Conservation (phyloP, 1,140 invertebrate species). For the Danaus melanippus region DNA sequence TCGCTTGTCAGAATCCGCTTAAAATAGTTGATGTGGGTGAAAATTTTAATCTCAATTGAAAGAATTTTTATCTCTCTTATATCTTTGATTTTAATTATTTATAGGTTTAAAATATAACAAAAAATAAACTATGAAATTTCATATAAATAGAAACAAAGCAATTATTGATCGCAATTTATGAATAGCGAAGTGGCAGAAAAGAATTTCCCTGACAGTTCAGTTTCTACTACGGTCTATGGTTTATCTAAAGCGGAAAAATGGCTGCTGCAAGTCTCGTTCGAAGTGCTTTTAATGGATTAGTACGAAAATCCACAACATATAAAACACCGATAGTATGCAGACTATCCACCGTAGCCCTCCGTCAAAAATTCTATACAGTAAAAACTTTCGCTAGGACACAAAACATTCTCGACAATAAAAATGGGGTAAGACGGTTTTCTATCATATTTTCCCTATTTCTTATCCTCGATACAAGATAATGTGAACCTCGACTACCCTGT, state of each 20-base stretch:
- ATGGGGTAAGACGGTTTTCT: conserved; percentile 56
- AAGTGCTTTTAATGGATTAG: conserved; percentile 58
- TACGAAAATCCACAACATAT: conserved; percentile 52
- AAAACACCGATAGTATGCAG: conserved; percentile 53
- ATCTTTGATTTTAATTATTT: too few species aligned
- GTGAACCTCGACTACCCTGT: too few species aligned
- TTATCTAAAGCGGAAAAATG: conserved; percentile 50
- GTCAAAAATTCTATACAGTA: conserved; percentile 49
- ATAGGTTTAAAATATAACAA: too few species aligned
- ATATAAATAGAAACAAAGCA: too few species aligned
- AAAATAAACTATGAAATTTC: too few species aligned
- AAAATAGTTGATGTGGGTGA: too few species aligned
- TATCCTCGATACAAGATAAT: too few species aligned
- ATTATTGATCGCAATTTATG: too few species aligned
- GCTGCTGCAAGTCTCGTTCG: conserved; percentile 61
- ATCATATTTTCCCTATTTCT: conserved; percentile 22
- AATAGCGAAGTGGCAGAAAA: too few species aligned
- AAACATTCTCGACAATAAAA: conserved; percentile 36
- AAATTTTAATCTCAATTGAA: too few species aligned
- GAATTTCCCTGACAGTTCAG: neutral
- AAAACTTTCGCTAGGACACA: conserved; percentile 41
- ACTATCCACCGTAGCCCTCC: conserved; percentile 50
- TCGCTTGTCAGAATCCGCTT: too few species aligned
- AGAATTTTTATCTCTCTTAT: too few species aligned
- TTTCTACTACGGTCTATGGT: neutral